Conservation (phyloP, 1,140 invertebrate genomes). For the Cyphomyrmex costatus region DNA sequence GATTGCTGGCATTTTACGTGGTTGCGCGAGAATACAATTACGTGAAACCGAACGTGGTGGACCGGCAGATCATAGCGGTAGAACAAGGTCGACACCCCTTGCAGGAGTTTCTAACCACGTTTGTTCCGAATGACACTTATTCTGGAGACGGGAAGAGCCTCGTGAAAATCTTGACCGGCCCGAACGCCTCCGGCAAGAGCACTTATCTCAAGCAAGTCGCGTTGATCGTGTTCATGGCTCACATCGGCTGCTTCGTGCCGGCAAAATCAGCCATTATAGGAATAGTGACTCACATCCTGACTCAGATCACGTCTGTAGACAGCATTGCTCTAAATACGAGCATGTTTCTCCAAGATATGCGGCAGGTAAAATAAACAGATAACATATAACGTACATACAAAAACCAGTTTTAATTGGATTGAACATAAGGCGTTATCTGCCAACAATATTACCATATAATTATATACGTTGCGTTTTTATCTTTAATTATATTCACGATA, state of each 20-base stretch:
- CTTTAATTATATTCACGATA: too few species aligned
- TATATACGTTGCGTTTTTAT: too few species aligned
- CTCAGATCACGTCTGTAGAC: constrained; percentile 91
- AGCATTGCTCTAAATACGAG: constrained; percentile 93
- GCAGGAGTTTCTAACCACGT: constrained; percentile 90
- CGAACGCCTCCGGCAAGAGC: constrained; percentile 97
- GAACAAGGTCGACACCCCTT: constrained; percentile 93
- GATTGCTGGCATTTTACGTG: constrained; percentile 91
- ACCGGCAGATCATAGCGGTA: constrained; percentile 89
- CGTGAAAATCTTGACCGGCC: constrained; percentile 94
- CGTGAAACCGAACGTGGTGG: constrained; percentile 89
- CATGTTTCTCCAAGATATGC: constrained; percentile 94
- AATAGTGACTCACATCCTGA: constrained; percentile 91
- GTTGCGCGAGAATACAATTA: constrained; percentile 92
- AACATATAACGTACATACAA: too few species aligned
- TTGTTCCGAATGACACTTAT: constrained; percentile 91
- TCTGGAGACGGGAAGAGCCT: constrained; percentile 87
- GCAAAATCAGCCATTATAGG: constrained; percentile 91
- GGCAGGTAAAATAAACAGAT: constrained; percentile 89
- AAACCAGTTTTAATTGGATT: too few species aligned
- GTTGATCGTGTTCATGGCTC: constrained; percentile 93
- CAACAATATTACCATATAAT: too few species aligned
- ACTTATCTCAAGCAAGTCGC: constrained; percentile 95
- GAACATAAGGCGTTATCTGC: too few species aligned
- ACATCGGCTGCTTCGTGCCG: constrained; percentile 96